A percentile compares a stretch with the other conserved stretches of the same genome.
These are phyloP conservation scores for Pachycephala philippinensis DNA, from an alignment of 2,113 vertebrate genomes.

Conservation along the genomic window DNA sequence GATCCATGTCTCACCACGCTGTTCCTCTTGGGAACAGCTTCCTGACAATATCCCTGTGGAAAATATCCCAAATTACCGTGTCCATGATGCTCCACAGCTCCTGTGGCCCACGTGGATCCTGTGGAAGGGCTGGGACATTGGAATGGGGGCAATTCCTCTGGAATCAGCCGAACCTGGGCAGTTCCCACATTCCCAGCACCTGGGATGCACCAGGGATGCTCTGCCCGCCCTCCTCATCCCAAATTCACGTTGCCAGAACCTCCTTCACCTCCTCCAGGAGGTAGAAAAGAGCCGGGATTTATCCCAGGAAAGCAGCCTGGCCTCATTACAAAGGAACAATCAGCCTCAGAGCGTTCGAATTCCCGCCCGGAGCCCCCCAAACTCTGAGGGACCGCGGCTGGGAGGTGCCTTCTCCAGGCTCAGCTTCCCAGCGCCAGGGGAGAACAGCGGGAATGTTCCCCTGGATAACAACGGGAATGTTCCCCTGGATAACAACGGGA, in stretches of 20 bases:
- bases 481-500: not conserved
- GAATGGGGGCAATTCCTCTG: too few species aligned
- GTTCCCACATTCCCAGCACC: not conserved
- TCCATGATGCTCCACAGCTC: not conserved
- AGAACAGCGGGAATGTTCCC: not conserved
- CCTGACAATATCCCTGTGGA: not conserved
- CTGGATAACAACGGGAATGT: too few species aligned
- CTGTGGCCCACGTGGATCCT: not conserved
- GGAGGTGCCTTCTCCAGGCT: not conserved
- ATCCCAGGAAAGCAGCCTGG: not conserved
- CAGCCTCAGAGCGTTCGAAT: not conserved
- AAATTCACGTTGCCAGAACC: not conserved
- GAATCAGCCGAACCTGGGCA: rapidly evolving
- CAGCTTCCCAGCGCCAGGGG: not conserved
- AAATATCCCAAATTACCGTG: not conserved
- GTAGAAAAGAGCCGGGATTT: not conserved
- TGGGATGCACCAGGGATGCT: not conserved
- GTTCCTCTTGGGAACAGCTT: not conserved
- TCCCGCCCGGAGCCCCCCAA: not conserved
- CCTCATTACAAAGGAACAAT: not conserved
- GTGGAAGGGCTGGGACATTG: not conserved
- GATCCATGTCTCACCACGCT: not conserved
- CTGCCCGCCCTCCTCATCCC: not conserved
- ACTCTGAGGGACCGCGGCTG: not conserved
- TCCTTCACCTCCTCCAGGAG: not conserved